A percentile compares a stretch with the other conserved stretches of the same genome.
Conservation (phyloP, 2,113 vertebrate genomes). For the Ceyx melanurus region DNA sequence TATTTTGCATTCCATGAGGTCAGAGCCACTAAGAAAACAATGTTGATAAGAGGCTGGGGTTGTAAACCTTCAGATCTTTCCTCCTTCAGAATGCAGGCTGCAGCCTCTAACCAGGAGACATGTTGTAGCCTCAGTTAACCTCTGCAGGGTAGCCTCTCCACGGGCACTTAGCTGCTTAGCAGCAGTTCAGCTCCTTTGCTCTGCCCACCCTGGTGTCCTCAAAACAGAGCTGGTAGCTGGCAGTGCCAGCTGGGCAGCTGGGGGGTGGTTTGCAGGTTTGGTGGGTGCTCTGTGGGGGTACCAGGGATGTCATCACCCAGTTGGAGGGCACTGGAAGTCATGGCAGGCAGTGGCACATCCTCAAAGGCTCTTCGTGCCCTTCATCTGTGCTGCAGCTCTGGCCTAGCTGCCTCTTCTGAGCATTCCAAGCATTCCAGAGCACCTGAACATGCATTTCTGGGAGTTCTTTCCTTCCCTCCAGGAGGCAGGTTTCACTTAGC, state of each 20-base stretch:
- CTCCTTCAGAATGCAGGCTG: not conserved
- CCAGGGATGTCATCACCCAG: not conserved
- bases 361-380: not conserved
- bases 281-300: not conserved
- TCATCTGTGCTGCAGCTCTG: not conserved
- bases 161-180: not conserved
- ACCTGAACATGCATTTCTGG: not conserved
- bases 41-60: not conserved
- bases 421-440: not conserved
- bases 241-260: not conserved
- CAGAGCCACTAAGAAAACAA: not conserved
- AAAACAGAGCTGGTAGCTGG: not conserved
- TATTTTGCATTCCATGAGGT: not conserved
- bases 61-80: not conserved
- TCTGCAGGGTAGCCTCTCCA: not conserved
- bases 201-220: accelerated
- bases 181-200: not conserved
- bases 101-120: not conserved
- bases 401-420: not conserved
- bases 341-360: not conserved
- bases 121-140: accelerated
- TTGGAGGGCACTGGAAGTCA: not conserved
- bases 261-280: not conserved
- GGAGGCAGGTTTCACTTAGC: not conserved
- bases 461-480: not conserved